phyloP scores from a whole-genome alignment of 2,888 invertebrate genomes.

The Orthosia cruda region DNA sequence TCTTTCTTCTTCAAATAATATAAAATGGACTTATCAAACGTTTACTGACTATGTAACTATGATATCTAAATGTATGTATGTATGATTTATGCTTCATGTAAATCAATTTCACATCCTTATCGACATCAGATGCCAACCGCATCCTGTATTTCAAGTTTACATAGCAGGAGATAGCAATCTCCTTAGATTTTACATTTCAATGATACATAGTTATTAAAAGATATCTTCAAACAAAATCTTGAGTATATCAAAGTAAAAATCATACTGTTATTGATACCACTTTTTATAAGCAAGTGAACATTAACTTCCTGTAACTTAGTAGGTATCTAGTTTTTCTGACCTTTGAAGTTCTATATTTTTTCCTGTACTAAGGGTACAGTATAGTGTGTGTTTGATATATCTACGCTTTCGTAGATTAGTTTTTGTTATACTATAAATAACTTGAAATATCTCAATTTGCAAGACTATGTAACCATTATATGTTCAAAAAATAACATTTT shows the following conservation, averaged over 20 bases:
- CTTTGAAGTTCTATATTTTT: not conserved
- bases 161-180: conserved; percentile 39
- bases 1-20: not conserved
- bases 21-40: not conserved
- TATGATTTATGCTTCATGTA: conserved; percentile 48
- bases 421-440: not conserved
- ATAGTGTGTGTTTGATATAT: not conserved
- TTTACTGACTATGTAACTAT: not conserved
- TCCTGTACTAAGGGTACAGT: too few relatives aligned
- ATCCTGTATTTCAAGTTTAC: conserved; percentile 57
- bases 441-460: not conserved
- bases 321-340: not conserved
- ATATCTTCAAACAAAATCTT: conserved; percentile 48
- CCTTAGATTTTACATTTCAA: conserved; percentile 53
- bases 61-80: not conserved
- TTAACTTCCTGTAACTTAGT: not conserved
- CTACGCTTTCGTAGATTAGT: not conserved
- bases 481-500: not conserved
- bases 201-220: conserved; percentile 31
- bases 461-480: not conserved
- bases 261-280: not conserved
- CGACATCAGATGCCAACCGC: conserved; percentile 46
- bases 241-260: conserved; percentile 6
- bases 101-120: conserved; percentile 58
- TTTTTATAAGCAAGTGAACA: not conserved